Evolutionary conservation across 2,888 invertebrate species (phyloP).

Genomic region (Euzophera pinguis): DNA sequence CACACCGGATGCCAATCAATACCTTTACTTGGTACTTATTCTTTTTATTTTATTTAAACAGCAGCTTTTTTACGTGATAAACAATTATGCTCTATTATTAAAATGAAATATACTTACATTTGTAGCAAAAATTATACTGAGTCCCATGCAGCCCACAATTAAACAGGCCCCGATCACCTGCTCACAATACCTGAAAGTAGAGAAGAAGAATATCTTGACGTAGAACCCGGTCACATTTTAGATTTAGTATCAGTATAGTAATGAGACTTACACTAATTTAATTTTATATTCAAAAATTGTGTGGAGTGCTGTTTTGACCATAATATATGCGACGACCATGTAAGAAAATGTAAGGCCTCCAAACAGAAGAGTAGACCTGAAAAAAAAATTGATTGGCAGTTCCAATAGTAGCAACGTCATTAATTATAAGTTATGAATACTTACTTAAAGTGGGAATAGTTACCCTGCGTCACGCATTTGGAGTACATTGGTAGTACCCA

Average conservation of each 20-base stretch:
- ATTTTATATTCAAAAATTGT: constrained; percentile 68
- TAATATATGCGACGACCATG: constrained; percentile 46
- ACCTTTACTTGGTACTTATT: no score
- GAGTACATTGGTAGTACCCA: constrained; percentile 71
- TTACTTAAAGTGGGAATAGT: constrained; percentile 59
- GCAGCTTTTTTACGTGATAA: no score
- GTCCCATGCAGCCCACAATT: constrained; percentile 46
- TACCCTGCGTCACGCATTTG: constrained; percentile 49
- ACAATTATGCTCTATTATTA: no score
- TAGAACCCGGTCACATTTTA: no score
- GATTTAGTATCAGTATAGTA: no score
- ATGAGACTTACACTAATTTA: constrained; percentile 59
- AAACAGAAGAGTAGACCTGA: constrained; percentile 55
- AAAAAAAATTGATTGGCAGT: constrained; percentile 15
- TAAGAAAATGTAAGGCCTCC: constrained; percentile 59
- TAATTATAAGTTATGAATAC: constrained; percentile 21
- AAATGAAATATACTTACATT: constrained; percentile 44
- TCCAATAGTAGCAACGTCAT: not conserved
- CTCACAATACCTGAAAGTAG: constrained; percentile 50
- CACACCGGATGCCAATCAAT: no score
- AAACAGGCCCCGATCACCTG: constrained; percentile 49
- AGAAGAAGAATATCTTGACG: not conserved
- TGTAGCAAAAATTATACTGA: constrained; percentile 53
- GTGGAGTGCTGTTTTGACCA: constrained; percentile 61
- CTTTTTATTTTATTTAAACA: no score